These are phyloP conservation scores for Agelaius tricolor DNA, from an alignment of 2,113 vertebrate genomes.

Conservation along the genomic window DNA sequence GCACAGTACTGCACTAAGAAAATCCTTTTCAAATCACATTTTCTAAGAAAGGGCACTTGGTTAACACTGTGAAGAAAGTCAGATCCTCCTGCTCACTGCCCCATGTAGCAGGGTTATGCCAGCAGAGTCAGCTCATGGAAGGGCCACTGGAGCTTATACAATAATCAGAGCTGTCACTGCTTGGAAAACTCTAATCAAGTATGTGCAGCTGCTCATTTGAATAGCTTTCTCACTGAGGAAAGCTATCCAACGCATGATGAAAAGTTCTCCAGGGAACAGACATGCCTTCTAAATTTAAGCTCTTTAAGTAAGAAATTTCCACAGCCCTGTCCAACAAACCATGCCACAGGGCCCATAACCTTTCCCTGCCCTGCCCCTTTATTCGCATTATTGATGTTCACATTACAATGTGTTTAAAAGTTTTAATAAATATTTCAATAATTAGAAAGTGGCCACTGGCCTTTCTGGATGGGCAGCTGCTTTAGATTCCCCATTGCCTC, in stretches of 20 bases:
- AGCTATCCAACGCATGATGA: background rate
- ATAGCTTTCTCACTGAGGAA: background rate
- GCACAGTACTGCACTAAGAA: background rate
- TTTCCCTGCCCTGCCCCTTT: accelerated
- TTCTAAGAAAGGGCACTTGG: background rate
- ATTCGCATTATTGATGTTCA: background rate
- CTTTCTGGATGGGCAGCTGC: background rate
- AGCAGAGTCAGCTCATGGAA: background rate
- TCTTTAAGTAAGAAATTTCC: background rate
- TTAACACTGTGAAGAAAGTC: background rate
- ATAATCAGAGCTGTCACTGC: background rate
- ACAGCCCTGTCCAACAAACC: background rate
- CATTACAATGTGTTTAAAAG: background rate
- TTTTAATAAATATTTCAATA: background rate
- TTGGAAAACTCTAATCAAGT: background rate
- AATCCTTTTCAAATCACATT: background rate
- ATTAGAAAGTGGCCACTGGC: background rate
- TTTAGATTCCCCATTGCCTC: background rate
- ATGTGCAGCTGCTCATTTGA: conserved; percentile 3
- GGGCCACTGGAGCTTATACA: background rate
- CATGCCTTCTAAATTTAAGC: conserved; percentile 1
- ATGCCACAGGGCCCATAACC: background rate
- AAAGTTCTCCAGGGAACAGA: background rate
- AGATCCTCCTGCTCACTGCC: background rate
- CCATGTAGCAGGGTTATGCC: background rate